These are phyloP conservation scores for Gallinago stenura DNA, from an alignment of 2,797 vertebrate genomes.

Conservation along the genomic window DNA sequence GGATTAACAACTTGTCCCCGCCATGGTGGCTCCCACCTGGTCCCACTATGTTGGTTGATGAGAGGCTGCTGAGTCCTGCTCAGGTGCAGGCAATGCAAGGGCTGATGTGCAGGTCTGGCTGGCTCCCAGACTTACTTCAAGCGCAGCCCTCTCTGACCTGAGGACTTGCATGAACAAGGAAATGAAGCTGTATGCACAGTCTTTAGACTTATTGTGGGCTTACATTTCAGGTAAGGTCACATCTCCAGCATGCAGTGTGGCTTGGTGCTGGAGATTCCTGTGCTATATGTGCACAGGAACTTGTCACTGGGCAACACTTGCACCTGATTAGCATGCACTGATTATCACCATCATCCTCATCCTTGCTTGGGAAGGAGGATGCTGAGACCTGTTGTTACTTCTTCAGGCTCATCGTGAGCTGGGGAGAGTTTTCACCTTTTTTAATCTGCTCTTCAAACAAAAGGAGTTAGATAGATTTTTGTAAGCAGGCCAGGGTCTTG, in stretches of 20 bases:
- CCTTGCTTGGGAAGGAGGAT: background rate
- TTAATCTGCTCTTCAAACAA: background rate
- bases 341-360: background rate
- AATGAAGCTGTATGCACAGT: background rate
- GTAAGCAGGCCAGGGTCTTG: background rate
- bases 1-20: background rate
- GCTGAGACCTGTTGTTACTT: background rate
- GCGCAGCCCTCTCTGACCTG: background rate
- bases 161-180: background rate
- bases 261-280: background rate
- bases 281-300: background rate
- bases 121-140: no score
- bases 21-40: rapidly evolving
- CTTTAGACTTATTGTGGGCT: background rate
- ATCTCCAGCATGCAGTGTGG: background rate
- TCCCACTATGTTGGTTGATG: rapidly evolving
- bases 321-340: background rate
- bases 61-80: background rate
- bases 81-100: background rate
- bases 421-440: background rate
- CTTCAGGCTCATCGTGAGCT: background rate
- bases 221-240: background rate
- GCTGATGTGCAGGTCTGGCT: background rate
- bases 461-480: background rate
- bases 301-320: background rate